Evolutionary conservation across 1,140 invertebrate species (phyloP).

Genomic region (Cydia pomonella): DNA sequence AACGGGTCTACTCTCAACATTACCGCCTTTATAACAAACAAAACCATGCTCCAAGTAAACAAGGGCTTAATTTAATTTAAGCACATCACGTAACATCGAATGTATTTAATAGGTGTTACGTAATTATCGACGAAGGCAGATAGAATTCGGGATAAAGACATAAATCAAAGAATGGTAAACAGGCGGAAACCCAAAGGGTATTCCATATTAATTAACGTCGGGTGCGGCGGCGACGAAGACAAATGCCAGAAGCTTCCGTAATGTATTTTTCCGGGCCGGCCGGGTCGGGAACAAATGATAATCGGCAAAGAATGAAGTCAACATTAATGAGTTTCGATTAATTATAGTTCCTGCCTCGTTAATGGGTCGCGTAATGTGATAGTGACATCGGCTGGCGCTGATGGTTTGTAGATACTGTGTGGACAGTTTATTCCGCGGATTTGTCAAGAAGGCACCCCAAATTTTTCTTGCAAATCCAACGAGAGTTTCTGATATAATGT

Average conservation of each 20-base stretch:
- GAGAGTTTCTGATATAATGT: neutral
- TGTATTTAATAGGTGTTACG: constrained; percentile 31
- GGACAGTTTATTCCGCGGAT: neutral
- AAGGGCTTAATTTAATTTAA: constrained; percentile 20
- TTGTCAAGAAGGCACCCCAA: neutral
- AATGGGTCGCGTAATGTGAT: constrained; percentile 37
- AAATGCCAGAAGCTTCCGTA: constrained; percentile 70
- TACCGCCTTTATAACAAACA: constrained; percentile 6
- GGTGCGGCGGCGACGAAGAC: constrained; percentile 73
- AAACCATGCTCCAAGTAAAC: neutral
- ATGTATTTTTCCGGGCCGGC: constrained; percentile 77
- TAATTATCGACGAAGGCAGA: constrained; percentile 30
- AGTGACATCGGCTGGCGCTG: constrained; percentile 28
- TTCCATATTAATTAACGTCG: constrained; percentile 79
- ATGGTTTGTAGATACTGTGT: neutral
- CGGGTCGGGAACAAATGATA: constrained; percentile 76
- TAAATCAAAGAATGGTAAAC: constrained; percentile 73
- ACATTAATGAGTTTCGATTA: constrained; percentile 74
- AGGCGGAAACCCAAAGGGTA: constrained; percentile 72
- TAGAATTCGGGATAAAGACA: constrained; percentile 60
- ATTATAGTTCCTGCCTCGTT: constrained; percentile 51
- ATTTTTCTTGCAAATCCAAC: neutral
- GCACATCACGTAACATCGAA: constrained; percentile 15
- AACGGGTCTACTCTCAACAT: neutral
- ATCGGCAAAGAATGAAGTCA: constrained; percentile 79